Conservation (phyloP, 1,140 invertebrate species). For the Diabrotica undecimpunctata region DNA sequence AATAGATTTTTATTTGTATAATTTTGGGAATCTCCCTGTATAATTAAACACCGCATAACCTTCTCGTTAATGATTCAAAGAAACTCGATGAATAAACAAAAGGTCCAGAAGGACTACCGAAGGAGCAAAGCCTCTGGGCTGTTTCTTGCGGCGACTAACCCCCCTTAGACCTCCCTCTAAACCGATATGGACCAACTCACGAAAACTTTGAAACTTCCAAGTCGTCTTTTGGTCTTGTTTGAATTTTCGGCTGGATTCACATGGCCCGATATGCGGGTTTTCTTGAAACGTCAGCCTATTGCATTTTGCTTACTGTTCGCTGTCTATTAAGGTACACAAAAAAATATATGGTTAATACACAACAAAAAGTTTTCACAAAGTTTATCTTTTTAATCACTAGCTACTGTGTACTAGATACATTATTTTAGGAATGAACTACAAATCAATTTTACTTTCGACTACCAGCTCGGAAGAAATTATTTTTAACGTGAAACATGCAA, state of each 20-base stretch:
- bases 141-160: slow-evolving; percentile 4
- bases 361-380: no score
- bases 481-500: no score
- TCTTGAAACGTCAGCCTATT: slow-evolving; percentile 14
- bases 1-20: no score
- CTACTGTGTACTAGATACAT: no score
- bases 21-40: background rate
- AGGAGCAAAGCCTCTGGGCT: slow-evolving; percentile 1
- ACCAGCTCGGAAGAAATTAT: no score
- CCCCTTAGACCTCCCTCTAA: background rate
- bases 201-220: slow-evolving; percentile 10
- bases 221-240: slow-evolving; percentile 6
- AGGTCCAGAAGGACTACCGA: slow-evolving; percentile 1
- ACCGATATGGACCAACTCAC: slow-evolving; percentile 9
- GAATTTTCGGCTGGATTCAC: slow-evolving; percentile 11
- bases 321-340: no score
- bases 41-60: background rate
- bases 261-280: slow-evolving; percentile 10
- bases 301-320: background rate
- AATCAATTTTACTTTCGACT: no score
- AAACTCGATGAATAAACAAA: slow-evolving; percentile 16
- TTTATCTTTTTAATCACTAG: no score
- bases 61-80: slow-evolving; percentile 15
- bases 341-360: no score
- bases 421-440: no score